phyloP scores from a whole-genome alignment of 2,888 invertebrate species.

The Tridacna gigas region DNA sequence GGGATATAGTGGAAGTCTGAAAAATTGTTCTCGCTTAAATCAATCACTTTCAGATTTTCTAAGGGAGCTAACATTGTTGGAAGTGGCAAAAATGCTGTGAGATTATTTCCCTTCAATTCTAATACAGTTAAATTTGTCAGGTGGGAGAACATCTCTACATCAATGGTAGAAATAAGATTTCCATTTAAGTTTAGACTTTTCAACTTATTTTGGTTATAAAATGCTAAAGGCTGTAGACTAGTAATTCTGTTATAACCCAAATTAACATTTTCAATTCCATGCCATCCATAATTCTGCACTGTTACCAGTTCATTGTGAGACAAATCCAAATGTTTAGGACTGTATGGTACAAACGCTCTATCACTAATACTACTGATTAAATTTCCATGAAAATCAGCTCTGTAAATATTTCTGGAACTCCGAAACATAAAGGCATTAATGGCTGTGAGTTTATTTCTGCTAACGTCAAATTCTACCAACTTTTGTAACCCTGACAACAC shows the following conservation, averaged over 20 bases:
- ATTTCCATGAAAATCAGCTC: constrained; percentile 78
- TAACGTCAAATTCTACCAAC: constrained; percentile 52
- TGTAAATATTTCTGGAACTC: constrained; percentile 68
- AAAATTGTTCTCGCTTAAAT: constrained; percentile 77
- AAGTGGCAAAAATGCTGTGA: constrained; percentile 52
- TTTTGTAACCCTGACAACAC: constrained; percentile 58
- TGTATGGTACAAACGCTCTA: constrained; percentile 74
- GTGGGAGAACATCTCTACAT: constrained; percentile 69
- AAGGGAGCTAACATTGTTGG: constrained; percentile 64
- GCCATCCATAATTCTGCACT: constrained; percentile 78
- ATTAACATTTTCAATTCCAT: constrained; percentile 63
- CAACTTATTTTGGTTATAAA: constrained; percentile 73
- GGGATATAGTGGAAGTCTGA: constrained; percentile 59
- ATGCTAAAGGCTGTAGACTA: constrained; percentile 69
- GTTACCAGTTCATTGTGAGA: constrained; percentile 74
- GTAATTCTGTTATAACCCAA: constrained; percentile 74
- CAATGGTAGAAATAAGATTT: constrained; percentile 70
- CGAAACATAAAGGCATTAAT: constrained; percentile 73
- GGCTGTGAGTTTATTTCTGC: constrained; percentile 70
- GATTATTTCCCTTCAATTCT: constrained; percentile 67
- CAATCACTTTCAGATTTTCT: constrained; percentile 60
- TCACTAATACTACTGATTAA: constrained; percentile 71
- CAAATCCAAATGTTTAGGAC: constrained; percentile 76
- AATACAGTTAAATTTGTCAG: constrained; percentile 69
- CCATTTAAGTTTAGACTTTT: constrained; percentile 70